A percentile compares a stretch with the other conserved stretches of the same genome.
These are phyloP conservation scores for Porites divaricata DNA, from an alignment of 92 coral and sea anemone genomes.

Conservation along the genomic window DNA sequence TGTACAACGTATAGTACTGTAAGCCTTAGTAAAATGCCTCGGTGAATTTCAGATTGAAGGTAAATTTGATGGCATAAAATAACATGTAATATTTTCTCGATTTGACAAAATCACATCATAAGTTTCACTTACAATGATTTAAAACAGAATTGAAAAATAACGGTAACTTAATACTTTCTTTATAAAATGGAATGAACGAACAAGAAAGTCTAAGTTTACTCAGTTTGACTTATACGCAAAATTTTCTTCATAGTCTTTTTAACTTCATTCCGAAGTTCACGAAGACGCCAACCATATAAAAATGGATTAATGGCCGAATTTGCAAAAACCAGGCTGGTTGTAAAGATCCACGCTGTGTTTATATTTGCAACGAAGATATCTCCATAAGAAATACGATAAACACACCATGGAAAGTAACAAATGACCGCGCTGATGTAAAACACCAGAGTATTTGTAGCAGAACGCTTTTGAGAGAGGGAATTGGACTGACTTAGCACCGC, in stretches of 20 bases:
- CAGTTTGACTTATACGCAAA: neutral
- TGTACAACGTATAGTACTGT: no score
- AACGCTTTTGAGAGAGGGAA: neutral
- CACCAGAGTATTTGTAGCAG: neutral
- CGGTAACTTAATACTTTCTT: no score
- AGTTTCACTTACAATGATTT: no score
- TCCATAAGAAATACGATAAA: neutral
- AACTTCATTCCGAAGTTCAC: slow-evolving; percentile 7
- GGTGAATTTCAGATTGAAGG: no score
- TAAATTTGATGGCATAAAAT: no score
- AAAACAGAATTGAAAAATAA: no score
- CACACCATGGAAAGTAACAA: neutral
- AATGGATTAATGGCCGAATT: slow-evolving; percentile 20
- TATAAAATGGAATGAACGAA: no score
- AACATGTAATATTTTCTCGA: no score
- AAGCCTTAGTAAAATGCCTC: no score
- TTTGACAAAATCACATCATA: no score
- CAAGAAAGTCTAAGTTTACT: neutral
- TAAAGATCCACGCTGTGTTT: neutral
- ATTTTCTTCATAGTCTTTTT: neutral
- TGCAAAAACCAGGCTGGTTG: neutral
- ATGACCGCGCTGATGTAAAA: neutral
- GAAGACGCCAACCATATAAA: slow-evolving; percentile 9
- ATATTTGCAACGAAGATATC: neutral
- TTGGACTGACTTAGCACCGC: neutral